Evolutionary conservation across 2,797 vertebrate genomes (phyloP).

Genomic region (Florisuga fusca): DNA sequence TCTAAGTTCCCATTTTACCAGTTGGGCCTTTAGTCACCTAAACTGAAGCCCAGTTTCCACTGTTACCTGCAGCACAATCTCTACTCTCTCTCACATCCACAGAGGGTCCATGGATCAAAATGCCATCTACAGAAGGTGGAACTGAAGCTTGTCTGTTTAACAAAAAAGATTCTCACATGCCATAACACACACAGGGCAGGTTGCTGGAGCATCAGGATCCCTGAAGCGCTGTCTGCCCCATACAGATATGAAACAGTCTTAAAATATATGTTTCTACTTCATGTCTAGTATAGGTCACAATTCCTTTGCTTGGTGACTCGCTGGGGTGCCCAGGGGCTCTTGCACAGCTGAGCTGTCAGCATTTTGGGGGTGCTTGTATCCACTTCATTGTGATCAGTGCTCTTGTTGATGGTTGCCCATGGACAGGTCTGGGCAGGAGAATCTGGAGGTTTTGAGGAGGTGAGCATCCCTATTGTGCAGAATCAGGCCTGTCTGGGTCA

Average conservation of each 20-base stretch:
- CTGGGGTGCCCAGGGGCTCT: background rate
- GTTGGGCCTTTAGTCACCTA: background rate
- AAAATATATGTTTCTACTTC: background rate
- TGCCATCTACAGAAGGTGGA: background rate
- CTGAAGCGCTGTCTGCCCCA: background rate
- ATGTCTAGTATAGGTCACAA: background rate
- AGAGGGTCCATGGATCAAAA: background rate
- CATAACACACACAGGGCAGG: background rate
- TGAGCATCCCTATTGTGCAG: background rate
- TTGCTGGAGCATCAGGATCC: background rate
- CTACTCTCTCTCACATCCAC: background rate
- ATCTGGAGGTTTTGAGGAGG: background rate
- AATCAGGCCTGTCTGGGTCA: background rate
- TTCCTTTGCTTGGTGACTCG: background rate
- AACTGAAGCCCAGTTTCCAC: background rate
- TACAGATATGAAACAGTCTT: background rate
- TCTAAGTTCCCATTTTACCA: background rate
- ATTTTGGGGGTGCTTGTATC: background rate
- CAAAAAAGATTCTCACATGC: background rate
- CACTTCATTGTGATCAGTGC: accelerated
- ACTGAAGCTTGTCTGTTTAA: background rate
- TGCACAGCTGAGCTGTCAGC: background rate
- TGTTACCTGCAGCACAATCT: background rate
- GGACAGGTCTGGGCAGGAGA: background rate
- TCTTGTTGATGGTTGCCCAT: background rate